A percentile compares a stretch with the other conserved stretches of the same genome.
These are phyloP conservation scores for Calosoma granatense DNA, from an alignment of 1,140 invertebrate species.

Conservation along the genomic window DNA sequence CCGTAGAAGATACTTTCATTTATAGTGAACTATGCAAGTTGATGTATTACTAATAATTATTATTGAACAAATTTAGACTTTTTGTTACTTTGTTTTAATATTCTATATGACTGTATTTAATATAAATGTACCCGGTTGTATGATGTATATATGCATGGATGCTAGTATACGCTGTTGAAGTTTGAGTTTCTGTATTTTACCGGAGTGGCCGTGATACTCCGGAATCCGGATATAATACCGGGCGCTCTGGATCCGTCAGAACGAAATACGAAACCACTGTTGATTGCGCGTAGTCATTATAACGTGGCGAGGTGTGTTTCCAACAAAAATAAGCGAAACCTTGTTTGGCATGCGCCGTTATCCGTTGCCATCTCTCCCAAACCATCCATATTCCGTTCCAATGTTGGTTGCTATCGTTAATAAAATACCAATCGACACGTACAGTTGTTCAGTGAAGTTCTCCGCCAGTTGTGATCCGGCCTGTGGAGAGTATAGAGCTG, in stretches of 20 bases:
- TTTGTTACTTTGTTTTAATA: no score
- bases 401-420: constrained; percentile 6
- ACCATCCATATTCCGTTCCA: constrained; percentile 6
- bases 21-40: no score
- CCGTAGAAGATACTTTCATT: no score
- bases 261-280: neutral
- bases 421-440: constrained; percentile 8
- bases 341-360: constrained; percentile 5
- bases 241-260: no score
- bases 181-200: no score
- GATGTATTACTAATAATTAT: no score
- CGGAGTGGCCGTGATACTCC: no score
- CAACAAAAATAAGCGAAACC: constrained; percentile 1
- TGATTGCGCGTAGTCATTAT: constrained; percentile 5
- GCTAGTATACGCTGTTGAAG: no score
- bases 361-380: constrained; percentile 2
- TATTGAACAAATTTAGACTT: no score
- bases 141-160: no score
- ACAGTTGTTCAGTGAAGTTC: neutral
- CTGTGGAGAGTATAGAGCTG: neutral
- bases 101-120: no score
- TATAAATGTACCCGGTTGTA: no score
- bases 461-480: neutral
- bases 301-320: neutral
- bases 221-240: neutral